These are phyloP conservation scores for Phataginus tricuspis DNA, from an alignment of 2,797 vertebrate species.

Conservation along the genomic window DNA sequence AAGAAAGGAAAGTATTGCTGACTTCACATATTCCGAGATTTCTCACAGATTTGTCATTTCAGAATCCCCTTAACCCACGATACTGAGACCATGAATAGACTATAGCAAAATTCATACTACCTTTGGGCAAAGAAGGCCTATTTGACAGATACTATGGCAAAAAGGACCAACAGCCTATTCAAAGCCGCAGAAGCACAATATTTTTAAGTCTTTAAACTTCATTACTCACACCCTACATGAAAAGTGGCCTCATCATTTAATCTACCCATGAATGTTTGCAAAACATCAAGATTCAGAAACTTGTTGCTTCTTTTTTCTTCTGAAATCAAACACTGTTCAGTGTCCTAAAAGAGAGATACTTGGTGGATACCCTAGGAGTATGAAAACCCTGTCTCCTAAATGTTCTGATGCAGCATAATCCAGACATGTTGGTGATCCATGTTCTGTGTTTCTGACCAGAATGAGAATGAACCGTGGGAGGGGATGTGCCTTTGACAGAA, in stretches of 20 bases:
- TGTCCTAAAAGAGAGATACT: neutral
- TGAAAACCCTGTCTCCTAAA: neutral
- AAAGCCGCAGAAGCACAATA: no score
- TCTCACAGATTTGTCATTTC: neutral
- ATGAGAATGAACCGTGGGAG: neutral
- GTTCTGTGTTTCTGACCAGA: neutral
- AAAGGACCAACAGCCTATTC: no score
- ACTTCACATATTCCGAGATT: no score
- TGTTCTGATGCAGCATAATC: neutral
- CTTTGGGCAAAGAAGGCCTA: no score
- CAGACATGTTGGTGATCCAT: neutral
- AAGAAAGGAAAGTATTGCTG: no score
- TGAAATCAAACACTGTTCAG: neutral
- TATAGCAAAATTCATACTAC: no score
- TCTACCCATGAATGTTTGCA: neutral
- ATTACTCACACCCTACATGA: neutral
- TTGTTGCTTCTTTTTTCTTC: neutral
- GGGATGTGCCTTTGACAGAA: neutral
- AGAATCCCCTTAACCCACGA: neutral
- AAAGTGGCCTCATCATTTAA: neutral
- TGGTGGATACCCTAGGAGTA: neutral
- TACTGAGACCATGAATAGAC: no score
- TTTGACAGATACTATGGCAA: no score
- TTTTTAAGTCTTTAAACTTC: fast-evolving
- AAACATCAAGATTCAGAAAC: neutral